These are phyloP conservation scores for Nestor notabilis DNA, from an alignment of 2,113 vertebrate species.

Conservation along the genomic window DNA sequence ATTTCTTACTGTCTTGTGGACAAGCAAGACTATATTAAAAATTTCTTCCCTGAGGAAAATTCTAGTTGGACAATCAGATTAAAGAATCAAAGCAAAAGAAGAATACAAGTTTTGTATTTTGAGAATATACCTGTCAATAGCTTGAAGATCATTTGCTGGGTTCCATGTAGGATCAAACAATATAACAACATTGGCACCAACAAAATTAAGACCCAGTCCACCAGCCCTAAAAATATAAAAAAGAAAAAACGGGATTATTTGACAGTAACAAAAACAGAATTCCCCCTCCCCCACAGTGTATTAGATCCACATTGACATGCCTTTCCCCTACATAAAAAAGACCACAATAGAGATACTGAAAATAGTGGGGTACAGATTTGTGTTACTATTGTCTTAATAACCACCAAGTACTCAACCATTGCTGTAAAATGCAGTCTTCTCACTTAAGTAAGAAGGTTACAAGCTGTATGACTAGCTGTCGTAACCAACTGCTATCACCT, in stretches of 20 bases:
- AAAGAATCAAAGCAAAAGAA: neutral
- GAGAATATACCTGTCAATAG: conserved; percentile 88
- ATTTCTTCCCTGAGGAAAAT: neutral
- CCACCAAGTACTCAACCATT: neutral
- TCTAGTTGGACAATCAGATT: neutral
- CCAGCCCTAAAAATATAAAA: conserved; percentile 83
- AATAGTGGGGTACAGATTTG: neutral
- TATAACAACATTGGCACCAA: conserved; percentile 94
- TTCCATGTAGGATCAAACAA: conserved; percentile 98
- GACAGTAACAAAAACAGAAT: neutral
- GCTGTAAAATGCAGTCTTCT: neutral
- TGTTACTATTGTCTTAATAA: neutral
- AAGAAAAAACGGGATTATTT: neutral
- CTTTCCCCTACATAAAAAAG: neutral
- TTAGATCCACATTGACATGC: neutral
- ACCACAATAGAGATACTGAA: neutral
- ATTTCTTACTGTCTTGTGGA: neutral
- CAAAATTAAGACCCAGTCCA: conserved; percentile 95
- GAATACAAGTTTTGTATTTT: neutral
- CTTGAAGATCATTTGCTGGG: conserved; percentile 97
- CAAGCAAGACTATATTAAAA: neutral
- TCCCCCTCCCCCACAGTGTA: neutral
- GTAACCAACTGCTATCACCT: neutral
- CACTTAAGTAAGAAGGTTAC: neutral
- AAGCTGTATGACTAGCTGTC: neutral